Percentiles rank a stretch among this genome's conserved stretches.
Evolutionary conservation across 2,888 invertebrate genomes (phyloP).

Genomic region (Andrena camellia): DNA sequence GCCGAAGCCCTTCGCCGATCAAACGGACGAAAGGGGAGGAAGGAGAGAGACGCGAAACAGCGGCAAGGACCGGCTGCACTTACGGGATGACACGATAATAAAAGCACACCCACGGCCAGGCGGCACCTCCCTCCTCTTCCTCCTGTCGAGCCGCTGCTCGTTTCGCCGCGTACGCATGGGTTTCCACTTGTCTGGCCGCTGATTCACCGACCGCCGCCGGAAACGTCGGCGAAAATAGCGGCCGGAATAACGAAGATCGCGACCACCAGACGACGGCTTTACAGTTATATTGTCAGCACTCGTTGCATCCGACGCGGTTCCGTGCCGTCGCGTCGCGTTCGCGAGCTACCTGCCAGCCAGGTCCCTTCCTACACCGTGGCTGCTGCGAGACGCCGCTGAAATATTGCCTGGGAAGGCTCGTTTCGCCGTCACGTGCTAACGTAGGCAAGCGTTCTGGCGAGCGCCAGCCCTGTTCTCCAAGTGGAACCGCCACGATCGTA

Average conservation of each 20-base stretch:
- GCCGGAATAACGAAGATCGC: conserved; percentile 68
- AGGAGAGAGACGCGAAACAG: conserved; percentile 19
- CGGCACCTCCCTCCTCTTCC: background rate
- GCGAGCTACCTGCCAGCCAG: conserved; percentile 15
- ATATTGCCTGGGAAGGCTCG: conserved; percentile 6
- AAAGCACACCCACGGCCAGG: conserved; percentile 49
- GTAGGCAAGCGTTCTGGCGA: background rate
- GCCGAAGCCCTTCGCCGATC: background rate
- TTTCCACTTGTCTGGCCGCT: conserved; percentile 58
- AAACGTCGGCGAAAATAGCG: conserved; percentile 67
- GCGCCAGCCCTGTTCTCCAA: no score
- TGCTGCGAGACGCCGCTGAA: conserved; percentile 14
- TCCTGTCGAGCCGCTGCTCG: background rate
- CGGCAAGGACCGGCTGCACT: conserved; percentile 31
- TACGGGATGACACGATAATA: conserved; percentile 58
- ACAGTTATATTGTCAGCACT: conserved; percentile 66
- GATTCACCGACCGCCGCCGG: conserved; percentile 57
- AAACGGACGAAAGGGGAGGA: background rate
- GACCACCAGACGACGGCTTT: conserved; percentile 61
- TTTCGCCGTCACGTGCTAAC: background rate
- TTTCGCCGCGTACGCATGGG: conserved; percentile 36
- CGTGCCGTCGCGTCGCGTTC: conserved; percentile 8
- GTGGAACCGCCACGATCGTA: no score
- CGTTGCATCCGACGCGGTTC: conserved; percentile 45
- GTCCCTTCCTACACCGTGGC: background rate